Evolutionary conservation across 2,888 invertebrate genomes (phyloP), one percentile per base, ranked within the genome.

Genomic region (Sarcophaga variegata): DNA sequence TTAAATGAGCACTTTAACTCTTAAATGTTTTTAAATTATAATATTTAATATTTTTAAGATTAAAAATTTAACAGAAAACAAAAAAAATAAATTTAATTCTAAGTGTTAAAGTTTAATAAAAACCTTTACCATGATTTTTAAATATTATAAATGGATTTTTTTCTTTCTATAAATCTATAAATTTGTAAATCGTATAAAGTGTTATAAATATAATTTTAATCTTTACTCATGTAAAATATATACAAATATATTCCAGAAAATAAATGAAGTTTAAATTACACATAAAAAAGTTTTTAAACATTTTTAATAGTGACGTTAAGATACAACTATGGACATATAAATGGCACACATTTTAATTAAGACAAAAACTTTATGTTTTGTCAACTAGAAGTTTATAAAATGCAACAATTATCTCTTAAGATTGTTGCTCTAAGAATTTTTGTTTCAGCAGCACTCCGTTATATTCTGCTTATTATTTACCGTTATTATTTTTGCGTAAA

Each of bases 91-190:
- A n/a, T 5, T 79, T 76, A 27, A 64, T 80, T 45, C 60, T 84
- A 84, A 81, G 71, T 84, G 84, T 84, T 84, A 84, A 64, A 80
- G 67, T 67, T 83, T 69, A 83, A 71, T 59, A 27, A 37, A 59
- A 37, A 22, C 54, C 64, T 60, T 63, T 49, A 45, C 70, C 64
- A 54, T 59, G 49, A 79, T 83, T 49, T 63, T 22, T 37, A 45
- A 66, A 62, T n/a, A 37, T 37, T 17, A 25, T 70, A 10, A 27
- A 27, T 14, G 20, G 63, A 54, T n/a, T 37, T 2, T 4, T 62
- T 69, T 80, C 12, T 37, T 2, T 27, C 45, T 22, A 60, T n/a
- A n/a, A n/a, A n/a, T n/a, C n/a, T n/a, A n/a, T n/a, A n/a, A n/a
- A n/a, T 69, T 80, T 80, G 22, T 74, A 60, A 45, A 72, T 71